Base-by-base conservation (phyloP, 2,888 invertebrate species). In the Vesta saturnalis region DNA sequence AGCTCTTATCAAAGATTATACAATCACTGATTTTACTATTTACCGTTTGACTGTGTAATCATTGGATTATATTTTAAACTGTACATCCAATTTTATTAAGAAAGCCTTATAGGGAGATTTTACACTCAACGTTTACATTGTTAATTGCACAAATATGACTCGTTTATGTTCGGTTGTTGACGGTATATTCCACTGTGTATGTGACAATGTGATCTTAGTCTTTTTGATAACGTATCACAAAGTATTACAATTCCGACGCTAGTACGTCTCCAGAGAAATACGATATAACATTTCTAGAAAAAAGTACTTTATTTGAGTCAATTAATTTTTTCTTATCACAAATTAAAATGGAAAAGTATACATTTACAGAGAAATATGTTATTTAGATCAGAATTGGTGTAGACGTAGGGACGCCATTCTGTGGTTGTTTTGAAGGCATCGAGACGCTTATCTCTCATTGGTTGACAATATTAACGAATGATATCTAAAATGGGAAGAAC, bases 101-200 rank as follows among this genome's bases (percentile, higher is more conserved):
- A 52, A 19, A 63, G 39, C 47, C n/a, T n/a, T n/a, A n/a, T n/a
- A n/a, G n/a, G n/a, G n/a, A n/a, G n/a, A n/a, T n/a, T n/a, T n/a
- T n/a, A n/a, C n/a, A n/a, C n/a, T n/a, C n/a, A n/a, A n/a, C n/a
- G n/a, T n/a, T 10, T 52, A 52, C 21, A 23, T 49, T 61, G 39
- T 39, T 39, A 39, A 49, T 43, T 43, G 46, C 6, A 59, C 54
- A 66, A 66, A 66, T 61, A 62, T 3, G 30, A 15, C 55, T 69
- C 69, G 64, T 64, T 30, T 57, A 15, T n/a, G 22, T 56, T 69
- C 64, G 64, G 68, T 49, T 60, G 60, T 56, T 18, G 39, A 22
- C 52, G 69, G 69, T 64, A 69, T 64, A 69, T 69, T 69, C 69
- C 69, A 54, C 49, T 67, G 60, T 61, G 66, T 67, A 67, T 62